Evolutionary conservation across 2,113 vertebrate genomes (phyloP).

Genomic region (Carollia perspicillata): DNA sequence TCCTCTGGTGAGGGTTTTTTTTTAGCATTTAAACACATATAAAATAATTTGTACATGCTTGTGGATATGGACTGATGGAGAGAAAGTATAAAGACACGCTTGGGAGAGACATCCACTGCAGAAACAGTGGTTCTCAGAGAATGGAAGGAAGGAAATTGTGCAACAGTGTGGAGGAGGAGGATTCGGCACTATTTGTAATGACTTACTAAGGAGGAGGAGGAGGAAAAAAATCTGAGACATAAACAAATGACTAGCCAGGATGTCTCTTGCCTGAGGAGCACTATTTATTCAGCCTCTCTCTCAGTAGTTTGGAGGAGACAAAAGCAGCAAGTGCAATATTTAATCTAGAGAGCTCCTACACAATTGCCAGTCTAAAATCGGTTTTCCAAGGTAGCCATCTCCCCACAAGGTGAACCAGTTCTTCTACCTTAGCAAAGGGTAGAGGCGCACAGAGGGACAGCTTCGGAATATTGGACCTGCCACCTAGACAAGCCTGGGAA

Average conservation of each 20-base stretch:
- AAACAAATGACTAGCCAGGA: neutral
- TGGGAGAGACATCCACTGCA: neutral
- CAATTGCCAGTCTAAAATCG: neutral
- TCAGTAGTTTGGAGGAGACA: neutral
- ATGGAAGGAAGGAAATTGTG: neutral
- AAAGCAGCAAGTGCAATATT: neutral
- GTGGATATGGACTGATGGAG: neutral
- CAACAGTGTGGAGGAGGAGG: neutral
- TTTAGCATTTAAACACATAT: neutral
- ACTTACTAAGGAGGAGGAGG: neutral
- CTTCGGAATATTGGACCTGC: neutral
- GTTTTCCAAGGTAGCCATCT: neutral
- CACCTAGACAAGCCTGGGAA: neutral
- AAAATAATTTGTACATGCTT: neutral
- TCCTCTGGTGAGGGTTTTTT: neutral
- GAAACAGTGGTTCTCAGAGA: neutral
- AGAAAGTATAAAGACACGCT: neutral
- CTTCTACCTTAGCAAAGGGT: neutral
- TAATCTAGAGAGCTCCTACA: neutral
- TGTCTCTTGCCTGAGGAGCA: neutral
- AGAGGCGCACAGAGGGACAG: neutral
- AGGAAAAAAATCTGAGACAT: neutral
- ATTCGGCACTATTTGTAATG: neutral
- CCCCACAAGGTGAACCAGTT: neutral
- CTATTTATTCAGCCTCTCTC: neutral